A percentile compares a stretch with the other conserved stretches of the same genome.
phyloP scores from a whole-genome alignment of 2,797 vertebrate genomes.

The Australoheros facetus region DNA sequence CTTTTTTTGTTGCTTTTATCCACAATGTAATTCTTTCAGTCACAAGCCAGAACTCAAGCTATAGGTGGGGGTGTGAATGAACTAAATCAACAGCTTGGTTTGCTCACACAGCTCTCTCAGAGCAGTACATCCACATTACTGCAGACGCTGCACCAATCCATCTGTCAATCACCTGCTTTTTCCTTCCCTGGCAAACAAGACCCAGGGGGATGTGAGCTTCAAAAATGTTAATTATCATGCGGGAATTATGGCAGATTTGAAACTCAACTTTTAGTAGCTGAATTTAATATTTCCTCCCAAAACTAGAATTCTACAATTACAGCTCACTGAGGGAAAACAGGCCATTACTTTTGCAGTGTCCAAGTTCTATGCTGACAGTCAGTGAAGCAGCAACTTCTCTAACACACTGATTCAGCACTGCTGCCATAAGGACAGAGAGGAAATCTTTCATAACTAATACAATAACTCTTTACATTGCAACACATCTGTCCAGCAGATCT shows the following conservation, averaged over 20 bases:
- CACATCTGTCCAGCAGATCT: background rate
- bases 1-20: background rate
- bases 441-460: background rate
- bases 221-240: too few species aligned
- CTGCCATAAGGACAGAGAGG: background rate
- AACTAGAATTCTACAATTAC: too few species aligned
- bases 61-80: background rate
- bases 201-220: background rate
- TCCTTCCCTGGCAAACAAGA: background rate
- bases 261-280: too few species aligned
- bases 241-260: too few species aligned
- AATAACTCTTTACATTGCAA: background rate
- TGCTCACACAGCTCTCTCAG: background rate
- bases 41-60: background rate
- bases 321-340: background rate
- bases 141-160: background rate
- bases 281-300: too few species aligned
- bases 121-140: background rate
- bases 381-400: background rate
- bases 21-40: background rate
- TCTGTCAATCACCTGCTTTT: background rate
- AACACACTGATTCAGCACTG: background rate
- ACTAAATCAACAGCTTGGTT: background rate
- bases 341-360: background rate
- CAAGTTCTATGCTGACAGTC: background rate